Conservation (phyloP, 2,797 vertebrate genomes). For the Enteromius trimaculatus region DNA sequence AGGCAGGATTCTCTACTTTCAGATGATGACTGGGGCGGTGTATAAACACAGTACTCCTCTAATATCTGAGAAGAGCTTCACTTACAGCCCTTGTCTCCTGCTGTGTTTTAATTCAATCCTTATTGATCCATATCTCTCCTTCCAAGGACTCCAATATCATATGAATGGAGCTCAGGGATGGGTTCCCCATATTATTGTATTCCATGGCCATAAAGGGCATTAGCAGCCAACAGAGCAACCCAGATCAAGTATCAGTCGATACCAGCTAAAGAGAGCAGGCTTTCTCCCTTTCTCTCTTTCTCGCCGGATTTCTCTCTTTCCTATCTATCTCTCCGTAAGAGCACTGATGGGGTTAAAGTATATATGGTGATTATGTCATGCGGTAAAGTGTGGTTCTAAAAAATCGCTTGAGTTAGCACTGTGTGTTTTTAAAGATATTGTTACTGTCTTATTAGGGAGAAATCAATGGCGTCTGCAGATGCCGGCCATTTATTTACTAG, state of each 20-base stretch:
- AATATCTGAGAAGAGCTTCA: constrained; percentile 63
- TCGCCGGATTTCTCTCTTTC: constrained; percentile 38
- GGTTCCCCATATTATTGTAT: constrained; percentile 77
- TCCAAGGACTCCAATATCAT: constrained; percentile 80
- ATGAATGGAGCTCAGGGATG: constrained; percentile 76
- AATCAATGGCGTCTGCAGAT: constrained; percentile 69
- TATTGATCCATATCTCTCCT: constrained; percentile 79
- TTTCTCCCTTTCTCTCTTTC: constrained; percentile 53
- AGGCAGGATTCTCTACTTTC: constrained; percentile 30
- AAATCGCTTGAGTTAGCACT: constrained; percentile 43
- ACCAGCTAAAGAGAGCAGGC: constrained; percentile 70
- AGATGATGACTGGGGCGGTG: constrained; percentile 27
- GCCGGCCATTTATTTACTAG: constrained; percentile 64
- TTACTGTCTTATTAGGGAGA: constrained; percentile 70
- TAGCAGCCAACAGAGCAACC: constrained; percentile 77
- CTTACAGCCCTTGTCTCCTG: constrained; percentile 72
- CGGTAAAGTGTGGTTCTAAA: constrained; percentile 51
- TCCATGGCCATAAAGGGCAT: constrained; percentile 79
- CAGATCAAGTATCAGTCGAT: constrained; percentile 79
- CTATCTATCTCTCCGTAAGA: constrained; percentile 21
- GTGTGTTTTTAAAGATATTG: constrained; percentile 68
- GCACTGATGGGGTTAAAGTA: constrained; percentile 43
- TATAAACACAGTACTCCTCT: constrained; percentile 59
- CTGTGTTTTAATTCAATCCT: constrained; percentile 78
- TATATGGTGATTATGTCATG: constrained; percentile 54